Conservation (phyloP, 2,888 invertebrate genomes). For the Atethmia centrago region DNA sequence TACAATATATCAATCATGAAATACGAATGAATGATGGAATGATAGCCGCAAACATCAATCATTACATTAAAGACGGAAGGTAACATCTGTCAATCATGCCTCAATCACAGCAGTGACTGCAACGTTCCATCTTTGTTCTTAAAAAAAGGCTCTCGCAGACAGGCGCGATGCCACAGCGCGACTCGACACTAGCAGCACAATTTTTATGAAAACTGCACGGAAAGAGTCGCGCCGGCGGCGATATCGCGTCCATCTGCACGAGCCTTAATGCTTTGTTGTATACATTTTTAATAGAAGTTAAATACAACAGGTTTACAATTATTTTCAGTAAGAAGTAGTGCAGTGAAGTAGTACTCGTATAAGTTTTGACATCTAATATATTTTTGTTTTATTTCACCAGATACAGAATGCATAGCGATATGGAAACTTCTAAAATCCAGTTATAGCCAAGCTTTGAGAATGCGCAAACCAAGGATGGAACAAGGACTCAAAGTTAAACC, state of each 20-base stretch:
- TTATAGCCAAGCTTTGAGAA: not conserved
- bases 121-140: too few relatives aligned
- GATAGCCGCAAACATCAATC: too few relatives aligned
- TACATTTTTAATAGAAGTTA: not conserved
- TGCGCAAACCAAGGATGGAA: not conserved
- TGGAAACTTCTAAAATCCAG: conserved; percentile 11
- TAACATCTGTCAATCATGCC: not conserved
- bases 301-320: not conserved
- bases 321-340: not conserved
- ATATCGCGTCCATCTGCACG: too few relatives aligned
- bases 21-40: not conserved
- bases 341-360: too few relatives aligned
- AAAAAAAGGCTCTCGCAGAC: too few relatives aligned
- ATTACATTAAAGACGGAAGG: too few relatives aligned
- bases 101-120: not conserved
- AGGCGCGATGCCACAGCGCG: too few relatives aligned
- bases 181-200: too few relatives aligned
- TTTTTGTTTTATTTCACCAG: conserved; percentile 25
- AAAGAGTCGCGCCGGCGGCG: too few relatives aligned
- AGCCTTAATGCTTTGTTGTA: too few relatives aligned
- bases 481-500: conserved; percentile 9
- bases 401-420: conserved; percentile 23
- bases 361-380: not conserved
- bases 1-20: not conserved
- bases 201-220: too few relatives aligned